Percentiles rank a stretch among this genome's conserved stretches.
These are phyloP conservation scores for Pammene aurita DNA, from an alignment of 2,888 invertebrate genomes.

Conservation along the genomic window DNA sequence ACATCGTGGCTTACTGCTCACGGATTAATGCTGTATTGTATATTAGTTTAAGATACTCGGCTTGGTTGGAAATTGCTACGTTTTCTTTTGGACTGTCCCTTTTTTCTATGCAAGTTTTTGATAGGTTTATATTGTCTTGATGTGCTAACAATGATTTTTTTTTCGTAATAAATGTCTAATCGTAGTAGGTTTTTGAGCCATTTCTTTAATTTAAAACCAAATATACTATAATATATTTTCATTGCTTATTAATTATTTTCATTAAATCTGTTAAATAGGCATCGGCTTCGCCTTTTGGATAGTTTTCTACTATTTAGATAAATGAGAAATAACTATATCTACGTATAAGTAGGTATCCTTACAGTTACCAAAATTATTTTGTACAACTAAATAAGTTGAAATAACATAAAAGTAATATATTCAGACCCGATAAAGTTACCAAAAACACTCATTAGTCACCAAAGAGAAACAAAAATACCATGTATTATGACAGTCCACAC, in stretches of 20 bases:
- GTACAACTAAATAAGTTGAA: background rate
- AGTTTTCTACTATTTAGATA: too few relatives aligned
- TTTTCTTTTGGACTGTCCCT: background rate
- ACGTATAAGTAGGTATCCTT: too few relatives aligned
- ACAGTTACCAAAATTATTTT: too few relatives aligned
- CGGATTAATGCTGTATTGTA: constrained; percentile 37
- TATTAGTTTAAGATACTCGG: constrained; percentile 19
- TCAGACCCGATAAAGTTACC: constrained; percentile 1
- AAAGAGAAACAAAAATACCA: constrained; percentile 35
- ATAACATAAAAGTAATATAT: background rate
- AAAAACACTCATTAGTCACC: constrained; percentile 18
- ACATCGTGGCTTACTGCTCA: constrained; percentile 43
- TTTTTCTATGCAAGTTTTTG: background rate
- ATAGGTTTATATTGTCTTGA: background rate
- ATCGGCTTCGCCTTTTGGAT: too few relatives aligned
- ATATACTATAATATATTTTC: too few relatives aligned
- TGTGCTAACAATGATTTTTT: too few relatives aligned
- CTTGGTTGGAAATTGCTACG: background rate
- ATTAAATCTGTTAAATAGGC: too few relatives aligned
- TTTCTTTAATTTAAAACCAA: too few relatives aligned
- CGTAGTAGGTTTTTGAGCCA: too few relatives aligned
- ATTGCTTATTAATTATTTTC: too few relatives aligned
- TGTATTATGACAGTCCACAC: constrained; percentile 35
- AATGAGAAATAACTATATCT: too few relatives aligned
- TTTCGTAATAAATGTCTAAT: too few relatives aligned